Conservation (phyloP, 2,888 invertebrate species). For the Glyphotaelius pellucidus region DNA sequence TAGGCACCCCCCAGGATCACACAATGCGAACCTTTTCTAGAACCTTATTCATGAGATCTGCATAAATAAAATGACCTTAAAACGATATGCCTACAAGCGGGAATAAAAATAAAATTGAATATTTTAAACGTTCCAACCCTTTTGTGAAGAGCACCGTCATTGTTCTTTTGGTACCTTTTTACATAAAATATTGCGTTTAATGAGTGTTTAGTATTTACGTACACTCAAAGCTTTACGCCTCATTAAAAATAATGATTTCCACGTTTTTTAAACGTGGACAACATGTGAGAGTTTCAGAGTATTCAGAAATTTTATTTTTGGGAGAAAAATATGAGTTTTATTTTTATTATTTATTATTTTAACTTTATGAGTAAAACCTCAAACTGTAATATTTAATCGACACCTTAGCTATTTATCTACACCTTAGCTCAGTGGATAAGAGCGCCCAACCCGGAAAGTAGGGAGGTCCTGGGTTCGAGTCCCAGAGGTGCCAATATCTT, state of each 20-base stretch:
- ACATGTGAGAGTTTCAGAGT: neutral
- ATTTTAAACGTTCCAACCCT: neutral
- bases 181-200: neutral
- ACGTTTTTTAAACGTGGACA: neutral
- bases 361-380: too few relatives aligned
- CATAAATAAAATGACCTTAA: conserved; percentile 33
- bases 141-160: neutral
- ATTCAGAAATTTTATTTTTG: too few relatives aligned
- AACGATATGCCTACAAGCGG: conserved; percentile 14
- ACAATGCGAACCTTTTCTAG: conserved; percentile 35
- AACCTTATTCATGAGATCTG: conserved; percentile 31
- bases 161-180: neutral
- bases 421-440: too few relatives aligned
- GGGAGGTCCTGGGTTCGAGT: too few relatives aligned
- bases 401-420: too few relatives aligned
- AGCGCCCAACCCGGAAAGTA: too few relatives aligned
- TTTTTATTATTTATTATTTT: too few relatives aligned
- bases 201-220: neutral
- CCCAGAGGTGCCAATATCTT: too few relatives aligned
- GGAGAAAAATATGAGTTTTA: too few relatives aligned
- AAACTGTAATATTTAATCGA: too few relatives aligned
- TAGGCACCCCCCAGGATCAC: conserved; percentile 22
- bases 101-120: conserved; percentile 22
- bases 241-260: neutral
- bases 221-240: neutral